Conservation (phyloP, 2,888 invertebrate genomes). For the Tenthredo scrophulariae region DNA sequence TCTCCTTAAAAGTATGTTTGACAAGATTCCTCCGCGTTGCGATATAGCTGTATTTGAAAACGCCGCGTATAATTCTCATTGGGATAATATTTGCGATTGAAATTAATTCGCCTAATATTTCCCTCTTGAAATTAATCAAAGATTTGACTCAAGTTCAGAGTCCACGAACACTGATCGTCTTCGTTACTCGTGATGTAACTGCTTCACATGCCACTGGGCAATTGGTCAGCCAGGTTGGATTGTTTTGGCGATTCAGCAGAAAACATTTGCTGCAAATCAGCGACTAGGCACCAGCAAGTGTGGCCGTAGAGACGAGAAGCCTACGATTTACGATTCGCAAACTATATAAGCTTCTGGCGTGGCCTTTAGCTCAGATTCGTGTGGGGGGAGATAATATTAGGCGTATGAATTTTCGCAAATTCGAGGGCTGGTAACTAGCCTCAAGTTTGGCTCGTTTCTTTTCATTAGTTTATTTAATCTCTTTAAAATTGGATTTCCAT, state of each 20-base stretch:
- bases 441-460: neutral
- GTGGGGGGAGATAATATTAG: neutral
- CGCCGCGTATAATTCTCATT: neutral
- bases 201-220: slow-evolving; percentile 19
- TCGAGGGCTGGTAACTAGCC: neutral
- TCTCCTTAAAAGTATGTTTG: neutral
- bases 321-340: slow-evolving; percentile 8
- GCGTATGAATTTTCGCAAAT: slow-evolving; percentile 9
- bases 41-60: neutral
- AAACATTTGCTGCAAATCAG: slow-evolving; percentile 39
- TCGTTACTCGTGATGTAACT: slow-evolving; percentile 36
- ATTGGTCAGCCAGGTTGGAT: slow-evolving; percentile 7
- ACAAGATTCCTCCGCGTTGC: neutral
- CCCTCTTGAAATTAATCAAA: neutral
- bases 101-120: neutral
- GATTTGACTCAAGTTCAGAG: neutral
- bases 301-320: slow-evolving; percentile 23
- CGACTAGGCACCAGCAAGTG: slow-evolving; percentile 14
- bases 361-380: neutral
- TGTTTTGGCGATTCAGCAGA: slow-evolving; percentile 46
- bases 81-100: neutral
- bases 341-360: slow-evolving; percentile 34
- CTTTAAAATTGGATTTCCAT: neutral
- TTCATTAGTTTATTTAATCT: neutral
- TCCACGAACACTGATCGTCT: slow-evolving; percentile 8